Conservation (phyloP, 1,140 invertebrate species). For the Proctacanthus coquilletti region DNA sequence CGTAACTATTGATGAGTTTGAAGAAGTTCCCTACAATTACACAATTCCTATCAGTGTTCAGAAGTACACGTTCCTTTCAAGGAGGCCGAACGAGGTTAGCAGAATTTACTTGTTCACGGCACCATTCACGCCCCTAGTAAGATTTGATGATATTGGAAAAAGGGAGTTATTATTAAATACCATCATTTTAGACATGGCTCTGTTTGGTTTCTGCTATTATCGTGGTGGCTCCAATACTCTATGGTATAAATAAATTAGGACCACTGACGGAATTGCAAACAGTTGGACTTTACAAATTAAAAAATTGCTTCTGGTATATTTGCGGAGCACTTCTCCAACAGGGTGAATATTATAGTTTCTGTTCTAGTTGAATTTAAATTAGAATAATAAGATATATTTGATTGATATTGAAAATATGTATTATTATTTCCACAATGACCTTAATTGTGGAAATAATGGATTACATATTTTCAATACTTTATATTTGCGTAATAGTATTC, state of each 20-base stretch:
- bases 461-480: no score
- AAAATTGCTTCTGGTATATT: conserved; percentile 78
- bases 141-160: conserved; percentile 7
- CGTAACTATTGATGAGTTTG: conserved; percentile 47
- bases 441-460: no score
- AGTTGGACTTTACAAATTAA: conserved; percentile 46
- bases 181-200: conserved; percentile 61
- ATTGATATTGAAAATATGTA: no score
- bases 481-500: no score
- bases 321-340: conserved; percentile 82
- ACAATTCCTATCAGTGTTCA: conserved; percentile 62
- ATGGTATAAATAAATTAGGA: conserved; percentile 52
- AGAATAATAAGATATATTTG: no score
- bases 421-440: no score
- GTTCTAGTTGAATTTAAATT: neutral
- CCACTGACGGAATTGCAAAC: conserved; percentile 48
- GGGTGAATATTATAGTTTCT: conserved; percentile 50
- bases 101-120: conserved; percentile 68
- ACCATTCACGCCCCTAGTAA: conserved; percentile 64
- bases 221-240: conserved; percentile 64
- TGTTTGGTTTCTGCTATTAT: conserved; percentile 54
- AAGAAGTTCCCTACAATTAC: conserved; percentile 55
- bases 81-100: conserved; percentile 57
- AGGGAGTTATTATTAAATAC: conserved; percentile 4
- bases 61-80: conserved; percentile 59